Percentiles rank a stretch among this genome's conserved stretches.
Evolutionary conservation across 2,888 invertebrate genomes (phyloP).

Genomic region (Tipula vernalis): DNA sequence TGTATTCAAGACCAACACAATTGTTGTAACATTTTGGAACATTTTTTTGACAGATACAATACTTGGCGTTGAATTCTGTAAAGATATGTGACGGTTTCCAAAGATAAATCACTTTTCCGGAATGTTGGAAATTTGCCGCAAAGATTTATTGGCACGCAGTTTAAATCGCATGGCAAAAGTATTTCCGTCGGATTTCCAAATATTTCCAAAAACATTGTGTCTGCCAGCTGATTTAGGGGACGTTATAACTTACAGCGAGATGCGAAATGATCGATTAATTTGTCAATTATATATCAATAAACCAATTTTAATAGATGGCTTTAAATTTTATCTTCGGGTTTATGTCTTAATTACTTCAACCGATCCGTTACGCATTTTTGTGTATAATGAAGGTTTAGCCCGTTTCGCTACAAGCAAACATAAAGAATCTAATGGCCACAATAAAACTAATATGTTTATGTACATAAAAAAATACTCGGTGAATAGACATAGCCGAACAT

Average conservation of each 20-base stretch:
- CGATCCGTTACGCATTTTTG: constrained; percentile 77
- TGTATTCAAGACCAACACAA: no score
- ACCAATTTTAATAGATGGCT: constrained; percentile 81
- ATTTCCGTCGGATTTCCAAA: constrained; percentile 81
- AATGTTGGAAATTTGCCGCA: constrained; percentile 78
- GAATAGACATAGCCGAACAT: constrained; percentile 79
- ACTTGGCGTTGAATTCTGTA: constrained; percentile 72
- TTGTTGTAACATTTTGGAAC: constrained; percentile 82
- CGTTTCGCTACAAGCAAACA: constrained; percentile 86
- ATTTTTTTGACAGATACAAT: constrained; percentile 84
- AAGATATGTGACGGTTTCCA: constrained; percentile 85
- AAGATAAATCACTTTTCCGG: constrained; percentile 90
- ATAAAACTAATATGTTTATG: constrained; percentile 83
- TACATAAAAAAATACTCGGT: constrained; percentile 90
- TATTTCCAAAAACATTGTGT: constrained; percentile 91
- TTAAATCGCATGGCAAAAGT: constrained; percentile 78
- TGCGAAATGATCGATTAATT: constrained; percentile 65
- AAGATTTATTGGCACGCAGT: constrained; percentile 79
- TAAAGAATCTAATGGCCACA: constrained; percentile 66
- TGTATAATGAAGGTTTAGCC: constrained; percentile 84
- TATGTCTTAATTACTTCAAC: constrained; percentile 83
- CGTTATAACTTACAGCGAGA: constrained; percentile 56
- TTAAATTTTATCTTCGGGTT: constrained; percentile 82
- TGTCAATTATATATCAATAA: constrained; percentile 65
- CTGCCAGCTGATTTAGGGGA: constrained; percentile 77